Evolutionary conservation across 2,113 vertebrate species (phyloP).

Genomic region (Colaptes auratus): DNA sequence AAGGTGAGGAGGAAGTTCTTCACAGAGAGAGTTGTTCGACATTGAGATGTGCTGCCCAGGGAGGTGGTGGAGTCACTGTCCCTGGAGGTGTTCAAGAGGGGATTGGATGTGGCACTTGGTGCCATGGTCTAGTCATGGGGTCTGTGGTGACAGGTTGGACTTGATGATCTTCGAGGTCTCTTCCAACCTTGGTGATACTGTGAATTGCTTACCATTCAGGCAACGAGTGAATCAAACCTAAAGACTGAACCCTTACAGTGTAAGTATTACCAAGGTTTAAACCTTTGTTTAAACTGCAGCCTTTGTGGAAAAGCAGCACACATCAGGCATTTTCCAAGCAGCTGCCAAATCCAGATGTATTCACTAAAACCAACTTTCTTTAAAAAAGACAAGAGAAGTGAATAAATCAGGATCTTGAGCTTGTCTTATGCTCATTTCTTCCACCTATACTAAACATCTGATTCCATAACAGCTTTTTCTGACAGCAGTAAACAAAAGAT

Average conservation of each 20-base stretch:
- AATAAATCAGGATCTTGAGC: background rate
- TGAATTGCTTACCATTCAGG: background rate
- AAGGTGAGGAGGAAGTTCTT: no score
- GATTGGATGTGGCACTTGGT: no score
- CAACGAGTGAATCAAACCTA: background rate
- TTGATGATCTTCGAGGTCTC: no score
- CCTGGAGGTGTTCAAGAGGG: no score
- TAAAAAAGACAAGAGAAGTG: background rate
- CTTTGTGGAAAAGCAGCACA: background rate
- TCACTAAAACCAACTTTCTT: background rate
- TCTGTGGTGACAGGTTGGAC: no score
- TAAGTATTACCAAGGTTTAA: background rate
- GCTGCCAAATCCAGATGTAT: slow-evolving; percentile 30
- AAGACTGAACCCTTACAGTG: background rate
- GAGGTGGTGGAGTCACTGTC: no score
- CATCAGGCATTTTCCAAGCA: slow-evolving; percentile 27
- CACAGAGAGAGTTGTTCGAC: no score
- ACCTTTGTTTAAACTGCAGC: slow-evolving; percentile 22
- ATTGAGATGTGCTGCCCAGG: no score
- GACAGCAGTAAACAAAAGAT: background rate
- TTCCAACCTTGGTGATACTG: no score
- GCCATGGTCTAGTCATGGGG: no score
- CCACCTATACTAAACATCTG: background rate
- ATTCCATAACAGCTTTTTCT: background rate
- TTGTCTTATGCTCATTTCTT: background rate